These are phyloP conservation scores for Solenodon paradoxus DNA, from an alignment of 2,113 vertebrate species.

Conservation along the genomic window DNA sequence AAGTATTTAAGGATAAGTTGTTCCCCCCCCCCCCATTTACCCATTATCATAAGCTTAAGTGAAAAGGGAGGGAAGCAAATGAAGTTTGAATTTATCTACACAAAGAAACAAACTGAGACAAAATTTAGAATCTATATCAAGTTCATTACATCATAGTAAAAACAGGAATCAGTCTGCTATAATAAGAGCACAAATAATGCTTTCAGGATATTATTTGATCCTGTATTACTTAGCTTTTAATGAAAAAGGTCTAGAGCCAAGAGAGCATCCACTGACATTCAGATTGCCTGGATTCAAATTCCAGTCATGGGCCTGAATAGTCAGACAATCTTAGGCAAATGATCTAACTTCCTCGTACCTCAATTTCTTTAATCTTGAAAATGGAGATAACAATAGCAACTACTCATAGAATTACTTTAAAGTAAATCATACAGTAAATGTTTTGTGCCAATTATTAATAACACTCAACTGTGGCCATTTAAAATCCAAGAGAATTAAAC, in stretches of 20 bases:
- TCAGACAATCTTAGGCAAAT: no score
- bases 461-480: no score
- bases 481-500: no score
- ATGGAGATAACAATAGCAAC: no score
- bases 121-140: background rate
- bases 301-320: no score
- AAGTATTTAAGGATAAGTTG: background rate
- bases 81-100: background rate
- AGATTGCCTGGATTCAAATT: no score
- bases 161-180: background rate
- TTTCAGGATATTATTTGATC: background rate
- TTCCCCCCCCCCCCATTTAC: background rate
- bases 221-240: background rate
- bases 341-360: no score
- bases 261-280: no score
- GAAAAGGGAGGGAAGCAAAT: constrained; percentile 8
- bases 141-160: background rate
- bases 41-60: background rate
- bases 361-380: no score
- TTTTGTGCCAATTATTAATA: no score
- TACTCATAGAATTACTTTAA: no score
- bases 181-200: background rate
- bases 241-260: background rate
- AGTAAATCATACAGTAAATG: no score
- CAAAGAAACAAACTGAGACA: background rate